Evolutionary conservation across 2,797 vertebrate genomes (phyloP).

Genomic region (Pangasius mekongensis): DNA sequence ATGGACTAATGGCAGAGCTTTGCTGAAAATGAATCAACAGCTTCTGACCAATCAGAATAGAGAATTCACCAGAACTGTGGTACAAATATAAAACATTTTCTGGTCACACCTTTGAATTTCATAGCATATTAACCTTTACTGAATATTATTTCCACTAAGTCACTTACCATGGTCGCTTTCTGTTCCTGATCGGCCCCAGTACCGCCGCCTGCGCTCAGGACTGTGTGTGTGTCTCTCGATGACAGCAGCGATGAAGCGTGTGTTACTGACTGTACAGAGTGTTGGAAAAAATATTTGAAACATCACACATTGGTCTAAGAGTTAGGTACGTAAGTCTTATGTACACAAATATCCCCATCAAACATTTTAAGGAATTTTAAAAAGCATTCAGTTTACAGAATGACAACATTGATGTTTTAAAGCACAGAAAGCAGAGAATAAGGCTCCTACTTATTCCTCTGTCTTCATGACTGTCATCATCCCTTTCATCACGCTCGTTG

Average conservation of each 20-base stretch:
- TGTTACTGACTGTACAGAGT: slow-evolving; percentile 88
- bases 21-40: not conserved
- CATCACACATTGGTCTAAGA: not conserved
- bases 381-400: not conserved
- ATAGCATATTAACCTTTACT: not conserved
- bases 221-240: slow-evolving; percentile 97
- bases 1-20: not conserved
- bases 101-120: not conserved
- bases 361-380: not conserved
- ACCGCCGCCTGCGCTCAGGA: slow-evolving; percentile 90
- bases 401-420: not conserved
- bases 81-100: not conserved
- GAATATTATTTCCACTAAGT: not conserved
- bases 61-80: not conserved
- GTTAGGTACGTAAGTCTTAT: not conserved
- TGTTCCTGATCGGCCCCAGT: slow-evolving; percentile 97
- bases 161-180: slow-evolving; percentile 97
- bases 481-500: slow-evolving; percentile 93
- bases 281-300: slow-evolving; percentile 13
- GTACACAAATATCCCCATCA: not conserved
- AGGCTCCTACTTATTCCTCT: slow-evolving; percentile 91
- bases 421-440: not conserved
- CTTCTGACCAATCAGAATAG: not conserved
- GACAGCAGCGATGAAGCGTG: slow-evolving; percentile 94
- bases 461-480: slow-evolving; percentile 96